A percentile compares a stretch with the other conserved stretches of the same genome.
Evolutionary conservation across 2,888 invertebrate genomes (phyloP).

Genomic region (Pyrrhia umbra): DNA sequence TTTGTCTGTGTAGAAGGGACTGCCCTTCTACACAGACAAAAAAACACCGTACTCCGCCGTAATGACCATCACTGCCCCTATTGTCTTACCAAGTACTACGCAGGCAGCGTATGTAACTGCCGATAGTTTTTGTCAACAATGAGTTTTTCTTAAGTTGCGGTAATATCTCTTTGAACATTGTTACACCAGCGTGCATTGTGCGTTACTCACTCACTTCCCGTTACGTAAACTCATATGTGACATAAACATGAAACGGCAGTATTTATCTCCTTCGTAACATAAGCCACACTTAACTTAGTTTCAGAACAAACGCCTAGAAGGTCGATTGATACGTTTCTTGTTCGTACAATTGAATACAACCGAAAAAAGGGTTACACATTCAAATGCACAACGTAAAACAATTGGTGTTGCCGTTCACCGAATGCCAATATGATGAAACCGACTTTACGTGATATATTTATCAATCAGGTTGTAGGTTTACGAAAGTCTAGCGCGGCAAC

Average conservation of each 20-base stretch:
- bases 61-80: slow-evolving; percentile 24
- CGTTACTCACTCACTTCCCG: slow-evolving; percentile 31
- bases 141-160: slow-evolving; percentile 33
- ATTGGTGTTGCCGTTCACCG: slow-evolving; percentile 69
- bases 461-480: slow-evolving; percentile 77
- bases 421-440: slow-evolving; percentile 80
- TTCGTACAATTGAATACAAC: slow-evolving; percentile 56
- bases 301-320: slow-evolving; percentile 47
- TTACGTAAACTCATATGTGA: slow-evolving; percentile 54
- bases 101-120: background rate
- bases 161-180: slow-evolving; percentile 30
- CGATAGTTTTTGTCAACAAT: slow-evolving; percentile 39
- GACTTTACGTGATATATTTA: slow-evolving; percentile 82
- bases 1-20: no score
- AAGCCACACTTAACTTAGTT: slow-evolving; percentile 33
- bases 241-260: slow-evolving; percentile 40
- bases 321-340: slow-evolving; percentile 63
- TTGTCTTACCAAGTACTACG: slow-evolving; percentile 12
- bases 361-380: slow-evolving; percentile 71
- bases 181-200: slow-evolving; percentile 42
- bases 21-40: slow-evolving; percentile 16
- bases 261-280: slow-evolving; percentile 39
- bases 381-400: slow-evolving; percentile 71
- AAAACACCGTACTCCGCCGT: slow-evolving; percentile 19
- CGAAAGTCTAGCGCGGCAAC: slow-evolving; percentile 75